Conservation (phyloP, 23 tunicate genomes). For the Clavelina lepadiformis region DNA sequence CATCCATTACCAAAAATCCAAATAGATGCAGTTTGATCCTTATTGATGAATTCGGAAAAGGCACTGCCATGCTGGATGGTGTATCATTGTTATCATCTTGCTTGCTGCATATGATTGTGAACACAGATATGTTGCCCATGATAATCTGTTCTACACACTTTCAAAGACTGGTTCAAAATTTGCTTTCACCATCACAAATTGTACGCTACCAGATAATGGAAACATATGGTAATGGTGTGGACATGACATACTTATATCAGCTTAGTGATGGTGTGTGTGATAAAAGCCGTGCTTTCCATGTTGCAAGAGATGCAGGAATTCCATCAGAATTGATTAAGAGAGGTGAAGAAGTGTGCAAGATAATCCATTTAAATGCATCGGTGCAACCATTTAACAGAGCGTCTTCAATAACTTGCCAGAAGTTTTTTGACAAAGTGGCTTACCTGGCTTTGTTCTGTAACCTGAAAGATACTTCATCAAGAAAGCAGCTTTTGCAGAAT, state of each 20-base stretch:
- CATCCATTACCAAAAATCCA: constrained; percentile 31
- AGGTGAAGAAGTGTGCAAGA: constrained; percentile 58
- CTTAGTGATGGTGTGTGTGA: constrained; percentile 54
- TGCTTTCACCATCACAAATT: constrained; percentile 29
- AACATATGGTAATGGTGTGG: constrained; percentile 31
- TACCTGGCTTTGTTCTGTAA: constrained; percentile 7
- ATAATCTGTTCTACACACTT: constrained; percentile 81
- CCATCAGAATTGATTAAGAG: constrained; percentile 59
- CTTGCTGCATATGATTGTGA: constrained; percentile 42
- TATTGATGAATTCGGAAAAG: constrained; percentile 93
- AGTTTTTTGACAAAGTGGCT: constrained; percentile 41
- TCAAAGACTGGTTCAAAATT: constrained; percentile 39
- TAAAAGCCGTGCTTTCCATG: constrained; percentile 42
- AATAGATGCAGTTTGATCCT: constrained; percentile 35
- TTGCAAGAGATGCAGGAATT: constrained; percentile 61
- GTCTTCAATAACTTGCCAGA: constrained; percentile 43
- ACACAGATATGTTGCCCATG: constrained; percentile 23
- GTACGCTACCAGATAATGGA: constrained; percentile 51
- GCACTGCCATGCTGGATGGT: constrained; percentile 87
- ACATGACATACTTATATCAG: constrained; percentile 55
- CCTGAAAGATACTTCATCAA: constrained; percentile 7
- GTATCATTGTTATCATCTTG: constrained; percentile 51
- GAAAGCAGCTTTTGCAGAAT: constrained; percentile 1
- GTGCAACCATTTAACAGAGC: constrained; percentile 45
- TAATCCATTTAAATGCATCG: constrained; percentile 54